These are phyloP conservation scores for Phyllotreta striolata DNA, from an alignment of 2,888 invertebrate genomes.

Conservation along the genomic window DNA sequence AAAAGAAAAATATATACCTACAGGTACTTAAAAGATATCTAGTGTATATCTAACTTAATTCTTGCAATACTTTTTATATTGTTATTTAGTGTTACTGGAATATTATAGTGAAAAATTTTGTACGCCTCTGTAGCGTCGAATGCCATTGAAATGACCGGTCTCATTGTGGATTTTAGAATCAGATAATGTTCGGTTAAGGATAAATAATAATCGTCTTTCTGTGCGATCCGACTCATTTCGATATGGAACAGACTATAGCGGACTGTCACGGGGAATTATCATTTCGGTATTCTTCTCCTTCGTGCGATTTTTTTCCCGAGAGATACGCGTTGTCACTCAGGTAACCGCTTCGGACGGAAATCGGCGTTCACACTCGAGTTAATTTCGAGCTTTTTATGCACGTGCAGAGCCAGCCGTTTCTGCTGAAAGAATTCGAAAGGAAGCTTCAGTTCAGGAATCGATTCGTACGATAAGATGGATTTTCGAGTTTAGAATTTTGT, in stretches of 20 bases:
- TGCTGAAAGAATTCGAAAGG: too few species aligned
- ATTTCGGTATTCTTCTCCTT: constrained; percentile 7
- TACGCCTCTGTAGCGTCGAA: background rate
- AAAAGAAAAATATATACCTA: too few species aligned
- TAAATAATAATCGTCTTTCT: constrained; percentile 10
- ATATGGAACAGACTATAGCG: constrained; percentile 9
- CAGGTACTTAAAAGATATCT: too few species aligned
- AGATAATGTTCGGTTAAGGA: constrained; percentile 2
- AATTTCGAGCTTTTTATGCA: background rate
- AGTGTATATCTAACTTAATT: too few species aligned
- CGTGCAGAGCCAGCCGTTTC: too few species aligned
- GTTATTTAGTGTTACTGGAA: too few species aligned
- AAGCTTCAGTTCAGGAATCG: too few species aligned
- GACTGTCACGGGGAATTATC: constrained; percentile 10
- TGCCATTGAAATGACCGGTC: background rate
- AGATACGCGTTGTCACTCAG: constrained; percentile 6
- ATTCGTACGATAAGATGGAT: too few species aligned
- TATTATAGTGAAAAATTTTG: too few species aligned
- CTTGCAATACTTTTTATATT: too few species aligned
- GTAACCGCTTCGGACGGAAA: constrained; percentile 5
- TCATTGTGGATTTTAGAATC: constrained; percentile 10
- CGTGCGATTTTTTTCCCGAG: background rate
- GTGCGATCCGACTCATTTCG: background rate
- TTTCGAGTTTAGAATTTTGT: too few species aligned
- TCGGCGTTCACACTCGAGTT: constrained; percentile 1